Conservation (phyloP, 2,113 vertebrate genomes). For the Phocoena sinus region DNA sequence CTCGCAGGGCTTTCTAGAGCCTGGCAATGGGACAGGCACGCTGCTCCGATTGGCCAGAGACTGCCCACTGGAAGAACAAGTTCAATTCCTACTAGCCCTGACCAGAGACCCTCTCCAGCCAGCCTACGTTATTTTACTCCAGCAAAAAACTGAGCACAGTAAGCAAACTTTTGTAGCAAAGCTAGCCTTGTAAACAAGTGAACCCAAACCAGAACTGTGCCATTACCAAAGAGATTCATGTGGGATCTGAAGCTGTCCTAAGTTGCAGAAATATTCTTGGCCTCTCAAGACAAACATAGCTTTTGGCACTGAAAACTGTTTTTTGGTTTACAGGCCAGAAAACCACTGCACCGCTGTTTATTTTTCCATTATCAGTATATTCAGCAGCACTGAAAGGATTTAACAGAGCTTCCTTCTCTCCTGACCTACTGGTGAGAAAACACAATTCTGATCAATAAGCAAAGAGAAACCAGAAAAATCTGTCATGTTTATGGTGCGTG, state of each 20-base stretch:
- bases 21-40: background rate
- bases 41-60: background rate
- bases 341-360: constrained; percentile 13
- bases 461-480: background rate
- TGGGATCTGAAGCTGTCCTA: background rate
- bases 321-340: constrained; percentile 28
- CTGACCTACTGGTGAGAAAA: background rate
- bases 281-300: constrained; percentile 36
- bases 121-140: background rate
- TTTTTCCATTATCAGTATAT: constrained; percentile 38
- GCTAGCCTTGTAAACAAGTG: background rate
- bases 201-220: background rate
- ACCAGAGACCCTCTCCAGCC: background rate
- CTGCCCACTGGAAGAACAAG: background rate
- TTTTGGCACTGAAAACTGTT: background rate
- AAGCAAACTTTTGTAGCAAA: background rate
- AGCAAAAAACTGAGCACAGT: background rate
- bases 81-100: background rate
- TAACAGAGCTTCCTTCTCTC: background rate
- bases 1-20: background rate
- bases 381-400: background rate
- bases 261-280: background rate
- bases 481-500: background rate
- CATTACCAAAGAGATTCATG: background rate
- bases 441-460: background rate